Conservation (phyloP, 2,888 invertebrate genomes). For the Limnephilus rhombicus region DNA sequence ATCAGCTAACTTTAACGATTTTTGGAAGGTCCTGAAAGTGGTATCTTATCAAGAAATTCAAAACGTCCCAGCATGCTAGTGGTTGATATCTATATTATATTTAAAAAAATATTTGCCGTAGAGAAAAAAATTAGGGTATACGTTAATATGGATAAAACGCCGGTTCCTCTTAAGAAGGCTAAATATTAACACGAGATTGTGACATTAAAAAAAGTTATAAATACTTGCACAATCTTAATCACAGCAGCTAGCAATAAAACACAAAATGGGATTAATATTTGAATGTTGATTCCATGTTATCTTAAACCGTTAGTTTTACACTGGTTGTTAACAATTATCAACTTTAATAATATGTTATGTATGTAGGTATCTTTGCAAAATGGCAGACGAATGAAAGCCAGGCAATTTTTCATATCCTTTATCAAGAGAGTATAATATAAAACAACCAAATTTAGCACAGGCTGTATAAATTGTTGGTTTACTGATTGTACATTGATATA, state of each 20-base stretch:
- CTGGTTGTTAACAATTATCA: not conserved
- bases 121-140: no score
- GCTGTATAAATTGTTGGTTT: constrained; percentile 58
- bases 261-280: not conserved
- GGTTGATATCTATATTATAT: no score
- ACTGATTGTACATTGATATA: constrained; percentile 55
- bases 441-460: constrained; percentile 58
- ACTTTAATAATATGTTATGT: not conserved
- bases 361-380: not conserved
- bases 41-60: no score
- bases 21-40: no score
- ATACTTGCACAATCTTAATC: not conserved
- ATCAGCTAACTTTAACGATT: no score
- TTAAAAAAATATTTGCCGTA: no score
- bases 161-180: not conserved
- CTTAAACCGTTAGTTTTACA: not conserved
- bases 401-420: not conserved
- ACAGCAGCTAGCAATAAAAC: not conserved
- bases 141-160: no score
- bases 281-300: not conserved
- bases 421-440: constrained; percentile 34
- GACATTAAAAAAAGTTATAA: not conserved
- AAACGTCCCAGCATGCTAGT: no score
- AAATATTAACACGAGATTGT: not conserved
- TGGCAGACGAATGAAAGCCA: not conserved